Evolutionary conservation across 2,797 vertebrate genomes (phyloP), one percentile per base, ranked within the genome.

Genomic region (Mormyrops attenuatus): DNA sequence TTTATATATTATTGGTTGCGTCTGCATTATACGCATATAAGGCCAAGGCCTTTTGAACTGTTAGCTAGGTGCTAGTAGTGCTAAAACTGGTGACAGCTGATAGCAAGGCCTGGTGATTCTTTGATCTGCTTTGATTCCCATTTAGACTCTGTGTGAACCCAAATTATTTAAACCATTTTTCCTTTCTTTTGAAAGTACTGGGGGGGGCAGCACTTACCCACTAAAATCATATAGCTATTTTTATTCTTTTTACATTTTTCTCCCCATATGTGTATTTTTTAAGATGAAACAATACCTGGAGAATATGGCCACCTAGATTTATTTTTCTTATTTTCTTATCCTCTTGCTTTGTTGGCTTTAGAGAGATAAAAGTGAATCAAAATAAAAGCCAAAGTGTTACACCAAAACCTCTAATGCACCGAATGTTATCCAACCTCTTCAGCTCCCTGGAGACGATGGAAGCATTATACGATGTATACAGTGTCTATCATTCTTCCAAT

Each of bases 161-260:
- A 91, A 90, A 92, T 93, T 94, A 92, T 94, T 92, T 90, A 91
- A 92, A 92, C 92, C 88, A 90, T 91, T 91, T 92, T 90, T 86
- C 69, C 92, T 44, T 91, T 92, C 93, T 92, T 89, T 92, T 85
- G 87, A 91, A 88, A 80, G 91, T 87, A 85, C 82, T 34, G 86
- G 53, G 88, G 30, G 91, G 90, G 41, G 89, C 20, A 38, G 20
- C 34, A 92, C 91, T 92, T 92, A 91, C 95, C 93, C 94, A 93
- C 89, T 92, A 94, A 95, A 92, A 93, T 94, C 94, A 92, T 92
- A 93, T 92, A 93, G 94, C 57, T 91, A 26, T 89, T 93, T 94
- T 94, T 90, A 13, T 93, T 94, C 90, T 92, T 50, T 93, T 95
- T 92, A 85, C 89, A 94, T 94, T 96, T 95, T 95, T 93, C 3